Conservation (phyloP, 2,888 invertebrate species). For the Cenopis cana region DNA sequence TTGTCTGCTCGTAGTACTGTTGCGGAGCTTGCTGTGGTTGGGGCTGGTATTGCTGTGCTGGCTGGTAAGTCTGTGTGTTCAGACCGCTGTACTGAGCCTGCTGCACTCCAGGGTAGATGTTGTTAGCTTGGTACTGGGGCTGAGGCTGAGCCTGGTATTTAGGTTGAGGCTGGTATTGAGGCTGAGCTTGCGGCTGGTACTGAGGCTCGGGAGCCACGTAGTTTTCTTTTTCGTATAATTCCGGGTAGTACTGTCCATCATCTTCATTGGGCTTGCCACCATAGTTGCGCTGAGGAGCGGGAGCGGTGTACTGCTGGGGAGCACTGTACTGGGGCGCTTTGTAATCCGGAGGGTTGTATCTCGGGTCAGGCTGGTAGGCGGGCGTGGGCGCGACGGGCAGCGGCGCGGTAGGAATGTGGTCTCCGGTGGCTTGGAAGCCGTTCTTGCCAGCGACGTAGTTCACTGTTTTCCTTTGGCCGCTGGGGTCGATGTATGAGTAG, state of each 20-base stretch:
- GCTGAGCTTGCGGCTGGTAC: slow-evolving; percentile 67
- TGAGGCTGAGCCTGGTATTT: slow-evolving; percentile 70
- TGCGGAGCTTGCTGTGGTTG: slow-evolving; percentile 62
- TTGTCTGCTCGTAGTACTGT: slow-evolving; percentile 85
- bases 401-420: slow-evolving; percentile 90
- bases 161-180: slow-evolving; percentile 64
- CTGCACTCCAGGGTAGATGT: slow-evolving; percentile 78
- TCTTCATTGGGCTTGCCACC: slow-evolving; percentile 79
- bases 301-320: slow-evolving; percentile 79
- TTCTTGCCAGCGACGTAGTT: slow-evolving; percentile 94
- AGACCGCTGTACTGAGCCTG: slow-evolving; percentile 81
- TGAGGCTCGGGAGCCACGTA: slow-evolving; percentile 70
- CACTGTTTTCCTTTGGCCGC: slow-evolving; percentile 91
- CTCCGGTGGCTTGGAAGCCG: slow-evolving; percentile 92
- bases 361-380: slow-evolving; percentile 81
- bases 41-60: slow-evolving; percentile 54
- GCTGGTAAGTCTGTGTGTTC: slow-evolving; percentile 68
- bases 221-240: slow-evolving; percentile 78
- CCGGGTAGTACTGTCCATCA: slow-evolving; percentile 83
- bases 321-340: slow-evolving; percentile 76
- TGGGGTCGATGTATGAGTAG: slow-evolving; percentile 94
- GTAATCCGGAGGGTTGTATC: slow-evolving; percentile 84
- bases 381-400: slow-evolving; percentile 84
- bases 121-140: slow-evolving; percentile 72
- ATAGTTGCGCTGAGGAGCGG: slow-evolving; percentile 78